Base-by-base conservation (phyloP, 1,140 invertebrate species). In the Listronotus oregonensis region DNA sequence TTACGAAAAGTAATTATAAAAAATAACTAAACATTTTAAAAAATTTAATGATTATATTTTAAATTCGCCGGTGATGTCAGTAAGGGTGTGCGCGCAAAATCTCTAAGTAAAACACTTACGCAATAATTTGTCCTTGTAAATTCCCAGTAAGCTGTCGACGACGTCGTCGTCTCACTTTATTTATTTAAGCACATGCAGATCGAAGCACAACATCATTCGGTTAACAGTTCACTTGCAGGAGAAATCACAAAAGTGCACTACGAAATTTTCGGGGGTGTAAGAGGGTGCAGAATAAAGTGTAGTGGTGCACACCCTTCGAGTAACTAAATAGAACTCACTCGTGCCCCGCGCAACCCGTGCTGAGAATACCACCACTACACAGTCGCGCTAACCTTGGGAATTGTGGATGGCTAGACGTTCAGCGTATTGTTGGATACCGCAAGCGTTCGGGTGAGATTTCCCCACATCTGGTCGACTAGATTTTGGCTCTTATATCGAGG, bases 291-390 rank as follows among this genome's bases (percentile, higher is more conserved):
- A 47, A 18, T 17, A 47, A 47, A 57, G 42, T 51, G 61, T 31
- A 75, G 72, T 77, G 76, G 75, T 75, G 73, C 74, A 71, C 77
- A 77, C 77, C 77, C 77, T 78, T 71, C 69, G 73, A 74, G 67
- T 70, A 75, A 78, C 77, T 78, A 77, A 77, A 75, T 78, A 65
- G 68, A 71, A 78, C 70, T 77, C 73, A 73, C 44, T 59, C 66
- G 61, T 68, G 74, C 75, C 75, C 71, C 75, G 77, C 77, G 77
- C 77, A 77, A 71, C 71, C 73, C 68, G 70, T 70, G 76, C 76
- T 77, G 68, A 75, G 73, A 74, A 71, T 78, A 73, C 77, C 74
- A 75, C 76, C 75, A 78, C 76, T 68, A 72, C 73, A 62, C 67
- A 56, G 68, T 64, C 68, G 72, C 71, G 67, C 58, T 77, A 76